Percentiles rank a stretch among this genome's conserved stretches.
Conservation (phyloP, 1,140 invertebrate species). For the Pogonomyrmex barbatus region DNA sequence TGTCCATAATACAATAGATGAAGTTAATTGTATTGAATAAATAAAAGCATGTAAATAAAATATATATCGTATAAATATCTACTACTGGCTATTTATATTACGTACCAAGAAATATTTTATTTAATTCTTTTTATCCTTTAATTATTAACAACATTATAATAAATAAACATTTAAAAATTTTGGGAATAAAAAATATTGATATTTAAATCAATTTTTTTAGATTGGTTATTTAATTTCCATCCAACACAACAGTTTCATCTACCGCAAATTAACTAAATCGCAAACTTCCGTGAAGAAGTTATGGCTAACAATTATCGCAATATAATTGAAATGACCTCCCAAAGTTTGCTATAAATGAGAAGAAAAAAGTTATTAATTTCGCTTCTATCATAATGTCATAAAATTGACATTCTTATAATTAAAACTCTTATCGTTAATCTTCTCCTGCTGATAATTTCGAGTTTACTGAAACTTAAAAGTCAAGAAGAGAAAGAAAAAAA, state of each 20-base stretch:
- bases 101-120: neutral
- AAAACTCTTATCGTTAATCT: slow-evolving; percentile 16
- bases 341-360: slow-evolving; percentile 23
- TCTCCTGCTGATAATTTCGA: slow-evolving; percentile 5
- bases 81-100: neutral
- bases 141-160: neutral
- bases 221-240: slow-evolving; percentile 24
- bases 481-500: neutral
- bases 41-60: no score
- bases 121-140: neutral
- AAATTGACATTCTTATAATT: slow-evolving; percentile 56
- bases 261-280: slow-evolving; percentile 28
- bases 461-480: slow-evolving; percentile 10
- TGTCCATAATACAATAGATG: neutral
- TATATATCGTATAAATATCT: neutral
- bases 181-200: neutral
- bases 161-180: neutral
- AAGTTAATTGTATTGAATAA: neutral
- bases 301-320: slow-evolving; percentile 43
- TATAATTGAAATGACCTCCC: neutral
- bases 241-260: slow-evolving; percentile 12
- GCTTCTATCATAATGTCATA: slow-evolving; percentile 23
- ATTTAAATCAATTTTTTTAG: slow-evolving; percentile 8
- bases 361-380: slow-evolving; percentile 51
- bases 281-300: slow-evolving; percentile 49